Evolutionary conservation across 53 echinoderm and acorn worm species (phyloP), one percentile per base, ranked within the genome.

Genomic region (Pentamera pediparva): DNA sequence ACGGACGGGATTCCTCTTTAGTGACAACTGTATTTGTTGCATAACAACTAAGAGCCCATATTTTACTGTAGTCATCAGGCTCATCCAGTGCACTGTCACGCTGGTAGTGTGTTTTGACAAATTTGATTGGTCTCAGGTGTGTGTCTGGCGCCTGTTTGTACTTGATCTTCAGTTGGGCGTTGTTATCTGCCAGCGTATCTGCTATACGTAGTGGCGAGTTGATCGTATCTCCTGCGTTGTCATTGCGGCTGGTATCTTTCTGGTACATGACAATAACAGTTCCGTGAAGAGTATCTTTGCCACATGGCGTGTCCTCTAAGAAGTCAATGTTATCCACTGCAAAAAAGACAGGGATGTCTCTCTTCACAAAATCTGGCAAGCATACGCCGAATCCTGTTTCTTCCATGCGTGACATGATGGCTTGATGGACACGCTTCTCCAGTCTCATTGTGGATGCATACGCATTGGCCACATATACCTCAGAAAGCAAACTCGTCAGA

Each of bases 281-380:
- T 37, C 69, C 40, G 32, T 69, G 69, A 10, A 69, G 69, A 7
- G 41, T 69, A 7, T 37, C 7, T 6, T 69, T 69, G 69, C 69
- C 69, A 69, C 39, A 69, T 39, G 69, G 39, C 28, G 69, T 69
- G 69, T 69, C 69, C n/a, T 69, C 69, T 69, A 69, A 38, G 39
- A 37, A 69, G 41, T 69, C 39, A 9, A 69, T 69, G 69, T 69
- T 69, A 69, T 69, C 69, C 37, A 69, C 40, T 6, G 69, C 39
- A 69, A 69, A 69, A 37, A 69, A 17, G 69, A 69, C 39, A 38
- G 69, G 41, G 9, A 69, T 40, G 28, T 69, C 39, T 69, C 28
- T 69, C 39, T 69, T 69, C n/a, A 69, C 69, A 37, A 69, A 69
- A 19, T 69, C 69, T 37, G 69, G 69, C 39, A 69, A 6, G 39